Conservation (phyloP, 2,888 invertebrate genomes). For the Eucriotettix oculatus region DNA sequence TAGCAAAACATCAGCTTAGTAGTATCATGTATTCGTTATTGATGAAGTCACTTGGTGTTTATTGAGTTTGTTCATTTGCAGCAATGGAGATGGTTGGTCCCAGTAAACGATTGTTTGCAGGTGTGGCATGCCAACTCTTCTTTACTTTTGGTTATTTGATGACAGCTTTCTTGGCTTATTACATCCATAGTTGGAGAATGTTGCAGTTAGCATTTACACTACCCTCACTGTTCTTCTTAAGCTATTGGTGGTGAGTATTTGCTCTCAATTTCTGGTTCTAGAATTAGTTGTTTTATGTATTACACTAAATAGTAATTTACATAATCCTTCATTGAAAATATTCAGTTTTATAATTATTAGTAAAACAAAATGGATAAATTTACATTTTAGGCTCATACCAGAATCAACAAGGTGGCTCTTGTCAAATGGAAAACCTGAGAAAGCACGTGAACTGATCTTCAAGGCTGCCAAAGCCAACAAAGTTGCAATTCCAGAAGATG, state of each 20-base stretch:
- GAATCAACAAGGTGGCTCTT: constrained; percentile 58
- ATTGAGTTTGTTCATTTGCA: constrained; percentile 18
- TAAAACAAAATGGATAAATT: neutral
- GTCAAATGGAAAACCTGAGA: constrained; percentile 40
- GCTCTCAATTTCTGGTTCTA: neutral
- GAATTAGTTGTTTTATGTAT: neutral
- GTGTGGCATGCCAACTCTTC: constrained; percentile 55
- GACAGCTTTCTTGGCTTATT: constrained; percentile 46
- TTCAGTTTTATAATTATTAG: neutral
- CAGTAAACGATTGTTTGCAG: constrained; percentile 45
- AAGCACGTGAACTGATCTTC: constrained; percentile 42
- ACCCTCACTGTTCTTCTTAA: constrained; percentile 46
- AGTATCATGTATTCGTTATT: no score
- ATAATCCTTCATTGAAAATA: neutral
- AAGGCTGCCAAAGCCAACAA: constrained; percentile 48
- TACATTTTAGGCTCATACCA: constrained; percentile 39
- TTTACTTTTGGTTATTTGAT: constrained; percentile 55
- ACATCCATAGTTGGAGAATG: constrained; percentile 47
- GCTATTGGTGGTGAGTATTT: constrained; percentile 43
- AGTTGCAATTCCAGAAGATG: constrained; percentile 34
- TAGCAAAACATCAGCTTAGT: no score
- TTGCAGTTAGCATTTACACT: constrained; percentile 51
- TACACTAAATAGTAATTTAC: no score
- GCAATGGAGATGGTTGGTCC: constrained; percentile 56
- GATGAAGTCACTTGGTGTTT: no score